phyloP scores from a whole-genome alignment of 2,113 vertebrate genomes.

The Emydocephalus ijimae region DNA sequence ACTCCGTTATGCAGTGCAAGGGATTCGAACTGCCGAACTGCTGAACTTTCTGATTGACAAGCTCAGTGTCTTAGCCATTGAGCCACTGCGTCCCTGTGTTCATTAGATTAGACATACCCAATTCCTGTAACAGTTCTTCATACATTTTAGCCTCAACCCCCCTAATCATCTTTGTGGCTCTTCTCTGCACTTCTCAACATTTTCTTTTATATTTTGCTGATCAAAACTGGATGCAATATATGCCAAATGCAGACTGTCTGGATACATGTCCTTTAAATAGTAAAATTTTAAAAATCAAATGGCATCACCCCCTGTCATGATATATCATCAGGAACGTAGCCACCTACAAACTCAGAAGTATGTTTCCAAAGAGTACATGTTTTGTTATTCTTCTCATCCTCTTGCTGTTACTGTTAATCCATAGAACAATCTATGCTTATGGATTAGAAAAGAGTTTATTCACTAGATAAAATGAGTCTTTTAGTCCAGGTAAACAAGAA shows the following conservation, averaged over 20 bases:
- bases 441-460: slow-evolving; percentile 53
- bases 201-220: no score
- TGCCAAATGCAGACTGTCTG: background rate
- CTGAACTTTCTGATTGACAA: no score
- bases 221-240: no score
- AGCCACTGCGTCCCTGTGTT: no score
- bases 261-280: background rate
- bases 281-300: background rate
- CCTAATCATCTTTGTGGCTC: no score
- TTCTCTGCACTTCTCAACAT: no score
- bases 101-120: no score
- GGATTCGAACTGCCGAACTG: no score
- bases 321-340: background rate
- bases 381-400: background rate
- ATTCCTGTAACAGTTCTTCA: no score
- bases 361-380: background rate
- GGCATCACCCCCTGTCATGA: background rate
- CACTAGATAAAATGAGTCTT: slow-evolving; percentile 41
- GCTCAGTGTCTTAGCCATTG: no score
- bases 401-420: background rate
- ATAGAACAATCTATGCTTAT: slow-evolving; percentile 37
- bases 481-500: slow-evolving; percentile 52
- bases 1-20: no score
- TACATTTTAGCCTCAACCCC: no score
- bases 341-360: background rate